Percentiles rank a stretch among this genome's conserved stretches.
Conservation (phyloP, 1,140 invertebrate species). For the Drosophila jambulina region DNA sequence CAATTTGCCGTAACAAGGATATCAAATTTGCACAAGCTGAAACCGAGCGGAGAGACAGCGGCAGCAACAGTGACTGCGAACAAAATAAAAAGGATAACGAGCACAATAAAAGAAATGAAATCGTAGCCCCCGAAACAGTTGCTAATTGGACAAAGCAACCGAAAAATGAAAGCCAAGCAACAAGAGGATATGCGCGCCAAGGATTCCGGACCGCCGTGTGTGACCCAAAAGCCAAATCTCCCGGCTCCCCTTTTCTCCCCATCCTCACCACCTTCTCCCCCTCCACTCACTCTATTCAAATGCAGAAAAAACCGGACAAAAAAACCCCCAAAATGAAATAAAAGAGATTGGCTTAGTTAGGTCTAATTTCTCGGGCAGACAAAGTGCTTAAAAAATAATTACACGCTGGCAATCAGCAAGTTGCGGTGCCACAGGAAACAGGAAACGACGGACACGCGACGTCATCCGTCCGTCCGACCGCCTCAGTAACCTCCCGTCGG, state of each 20-base stretch:
- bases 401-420: conserved; percentile 77
- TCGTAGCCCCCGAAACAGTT: conserved; percentile 79
- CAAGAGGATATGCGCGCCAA: conserved; percentile 58
- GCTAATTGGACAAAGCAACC: conserved; percentile 83
- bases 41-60: conserved; percentile 16
- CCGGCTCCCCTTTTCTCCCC: not conserved
- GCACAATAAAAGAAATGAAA: conserved; percentile 84
- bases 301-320: conserved; percentile 20
- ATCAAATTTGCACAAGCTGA: conserved; percentile 77
- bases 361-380: conserved; percentile 78
- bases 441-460: conserved; percentile 76
- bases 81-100: conserved; percentile 82
- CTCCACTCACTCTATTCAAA: conserved; percentile 61
- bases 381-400: conserved; percentile 83
- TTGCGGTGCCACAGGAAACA: conserved; percentile 65
- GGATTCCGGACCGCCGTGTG: conserved; percentile 36
- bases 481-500: conserved; percentile 11
- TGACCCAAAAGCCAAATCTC: conserved; percentile 50
- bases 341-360: conserved; percentile 75
- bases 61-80: conserved; percentile 16
- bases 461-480: conserved; percentile 45
- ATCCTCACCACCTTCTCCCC: not conserved
- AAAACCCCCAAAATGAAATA: conserved; percentile 14
- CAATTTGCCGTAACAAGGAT: conserved; percentile 83
- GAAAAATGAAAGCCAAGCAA: conserved; percentile 68